phyloP scores from a whole-genome alignment of 2,888 invertebrate species.

The Drosophila borealis region DNA sequence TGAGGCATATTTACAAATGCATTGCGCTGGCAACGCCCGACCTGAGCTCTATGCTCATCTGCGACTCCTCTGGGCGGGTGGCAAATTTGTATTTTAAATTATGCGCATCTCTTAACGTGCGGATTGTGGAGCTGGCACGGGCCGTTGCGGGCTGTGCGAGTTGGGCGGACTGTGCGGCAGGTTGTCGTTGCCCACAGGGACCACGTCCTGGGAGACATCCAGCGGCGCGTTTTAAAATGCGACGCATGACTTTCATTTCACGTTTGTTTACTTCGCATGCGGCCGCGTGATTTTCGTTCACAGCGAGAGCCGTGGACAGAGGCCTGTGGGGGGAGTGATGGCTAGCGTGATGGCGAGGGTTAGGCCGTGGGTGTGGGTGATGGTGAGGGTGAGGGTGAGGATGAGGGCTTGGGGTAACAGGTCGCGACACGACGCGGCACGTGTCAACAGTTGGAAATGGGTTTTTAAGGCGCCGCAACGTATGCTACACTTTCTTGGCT shows the following conservation, averaged over 20 bases:
- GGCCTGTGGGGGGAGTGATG: neutral
- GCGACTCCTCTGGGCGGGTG: constrained; percentile 19
- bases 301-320: constrained; percentile 7
- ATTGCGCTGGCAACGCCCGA: constrained; percentile 29
- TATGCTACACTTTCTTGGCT: constrained; percentile 74
- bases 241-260: constrained; percentile 79
- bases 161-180: neutral
- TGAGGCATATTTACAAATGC: constrained; percentile 76
- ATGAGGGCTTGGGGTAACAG: constrained; percentile 38
- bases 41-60: constrained; percentile 10
- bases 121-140: constrained; percentile 5
- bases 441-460: constrained; percentile 79
- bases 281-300: constrained; percentile 74
- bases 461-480: constrained; percentile 78
- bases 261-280: constrained; percentile 78
- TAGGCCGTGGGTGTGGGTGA: neutral
- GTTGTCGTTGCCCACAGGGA: constrained; percentile 9
- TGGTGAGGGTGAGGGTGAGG: neutral
- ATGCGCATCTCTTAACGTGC: constrained; percentile 69
- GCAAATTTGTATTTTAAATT: constrained; percentile 77
- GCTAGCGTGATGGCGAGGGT: neutral
- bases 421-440: constrained; percentile 67
- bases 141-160: neutral
- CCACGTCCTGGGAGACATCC: constrained; percentile 55
- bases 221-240: constrained; percentile 69